These are phyloP conservation scores for Bugula neritina DNA, from an alignment of 2,888 invertebrate genomes.

Conservation along the genomic window DNA sequence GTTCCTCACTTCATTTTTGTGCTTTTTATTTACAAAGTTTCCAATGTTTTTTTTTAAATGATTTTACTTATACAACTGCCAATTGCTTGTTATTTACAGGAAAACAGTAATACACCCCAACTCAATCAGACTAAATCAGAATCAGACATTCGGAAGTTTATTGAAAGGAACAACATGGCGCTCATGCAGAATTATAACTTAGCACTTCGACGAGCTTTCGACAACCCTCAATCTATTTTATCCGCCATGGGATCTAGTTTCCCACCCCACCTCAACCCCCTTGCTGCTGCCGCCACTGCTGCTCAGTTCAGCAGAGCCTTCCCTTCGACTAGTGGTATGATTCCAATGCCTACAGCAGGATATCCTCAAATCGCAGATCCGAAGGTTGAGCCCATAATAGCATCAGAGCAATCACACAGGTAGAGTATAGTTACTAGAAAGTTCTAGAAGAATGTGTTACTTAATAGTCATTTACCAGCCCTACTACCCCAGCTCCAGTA, in stretches of 20 bases:
- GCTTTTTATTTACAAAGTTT: no score
- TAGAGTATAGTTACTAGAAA: neutral
- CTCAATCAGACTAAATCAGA: slow-evolving; percentile 42
- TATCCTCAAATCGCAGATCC: slow-evolving; percentile 28
- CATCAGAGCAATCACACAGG: neutral
- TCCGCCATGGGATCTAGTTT: slow-evolving; percentile 34
- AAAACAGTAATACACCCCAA: slow-evolving; percentile 7
- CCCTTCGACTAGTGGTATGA: slow-evolving; percentile 29
- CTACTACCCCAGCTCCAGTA: no score
- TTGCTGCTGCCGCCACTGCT: slow-evolving; percentile 30
- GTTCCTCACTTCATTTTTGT: no score
- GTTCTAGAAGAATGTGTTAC: no score
- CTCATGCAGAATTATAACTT: slow-evolving; percentile 40
- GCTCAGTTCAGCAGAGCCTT: slow-evolving; percentile 29
- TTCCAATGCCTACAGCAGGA: slow-evolving; percentile 32
- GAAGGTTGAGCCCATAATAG: slow-evolving; percentile 22
- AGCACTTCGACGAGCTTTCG: slow-evolving; percentile 28
- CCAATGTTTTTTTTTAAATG: no score
- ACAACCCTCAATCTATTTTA: slow-evolving; percentile 30
- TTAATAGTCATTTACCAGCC: no score
- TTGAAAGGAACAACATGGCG: slow-evolving; percentile 56
- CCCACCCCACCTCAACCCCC: slow-evolving; percentile 26
- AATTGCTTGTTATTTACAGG: no score
- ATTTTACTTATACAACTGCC: no score
- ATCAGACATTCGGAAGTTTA: slow-evolving; percentile 59